Percentiles rank a stretch among this genome's conserved stretches.
Evolutionary conservation across 2,797 vertebrate species (phyloP).

Genomic region (Morus bassanus): DNA sequence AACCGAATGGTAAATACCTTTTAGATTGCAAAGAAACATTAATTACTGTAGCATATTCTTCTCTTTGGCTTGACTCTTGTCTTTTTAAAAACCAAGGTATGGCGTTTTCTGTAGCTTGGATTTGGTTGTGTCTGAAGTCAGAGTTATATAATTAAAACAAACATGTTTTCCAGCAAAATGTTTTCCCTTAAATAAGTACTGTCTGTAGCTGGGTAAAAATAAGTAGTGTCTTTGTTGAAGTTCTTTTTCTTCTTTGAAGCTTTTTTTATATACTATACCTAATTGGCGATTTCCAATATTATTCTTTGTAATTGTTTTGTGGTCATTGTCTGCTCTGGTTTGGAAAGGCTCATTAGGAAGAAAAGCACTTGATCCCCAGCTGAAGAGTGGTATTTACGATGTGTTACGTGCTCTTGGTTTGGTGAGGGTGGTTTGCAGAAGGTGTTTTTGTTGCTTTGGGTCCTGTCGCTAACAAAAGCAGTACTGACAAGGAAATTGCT

Average conservation of each 20-base stretch:
- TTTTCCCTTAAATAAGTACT: not conserved
- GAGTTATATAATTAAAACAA: conserved; percentile 19
- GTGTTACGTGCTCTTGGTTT: not conserved
- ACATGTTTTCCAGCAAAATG: not conserved
- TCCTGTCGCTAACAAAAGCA: not conserved
- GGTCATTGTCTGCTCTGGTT: not conserved
- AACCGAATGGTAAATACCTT: not conserved
- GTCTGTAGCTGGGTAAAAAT: not conserved
- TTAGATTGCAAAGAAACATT: not conserved
- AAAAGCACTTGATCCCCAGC: not conserved
- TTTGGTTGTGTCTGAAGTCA: conserved; percentile 22
- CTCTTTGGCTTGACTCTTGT: not conserved
- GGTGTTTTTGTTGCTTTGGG: not conserved
- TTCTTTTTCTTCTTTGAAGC: not conserved
- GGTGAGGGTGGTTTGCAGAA: not conserved
- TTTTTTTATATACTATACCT: not conserved
- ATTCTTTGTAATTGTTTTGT: not conserved
- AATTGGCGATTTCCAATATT: not conserved
- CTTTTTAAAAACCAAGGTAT: not conserved
- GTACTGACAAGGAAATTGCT: not conserved
- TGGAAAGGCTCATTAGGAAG: not conserved
- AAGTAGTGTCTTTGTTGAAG: not conserved
- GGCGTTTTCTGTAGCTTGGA: not conserved
- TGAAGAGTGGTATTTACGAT: not conserved
- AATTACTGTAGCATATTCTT: not conserved